Evolutionary conservation across 2,113 vertebrate species (phyloP).

Genomic region (Albula glossodonta): DNA sequence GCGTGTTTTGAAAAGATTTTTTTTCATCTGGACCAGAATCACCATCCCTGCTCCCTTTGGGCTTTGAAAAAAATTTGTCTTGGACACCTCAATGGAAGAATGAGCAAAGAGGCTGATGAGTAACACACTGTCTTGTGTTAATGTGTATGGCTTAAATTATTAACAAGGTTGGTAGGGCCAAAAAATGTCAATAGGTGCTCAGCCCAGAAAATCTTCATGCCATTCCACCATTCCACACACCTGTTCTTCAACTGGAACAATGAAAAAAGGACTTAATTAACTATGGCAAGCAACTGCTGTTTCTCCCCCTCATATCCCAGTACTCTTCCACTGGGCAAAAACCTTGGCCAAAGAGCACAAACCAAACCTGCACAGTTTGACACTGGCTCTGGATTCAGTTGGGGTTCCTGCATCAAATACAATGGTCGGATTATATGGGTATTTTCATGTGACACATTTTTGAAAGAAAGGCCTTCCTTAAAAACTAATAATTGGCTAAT

Average conservation of each 20-base stretch:
- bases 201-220: neutral
- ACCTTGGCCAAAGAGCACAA: neutral
- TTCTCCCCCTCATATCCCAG: neutral
- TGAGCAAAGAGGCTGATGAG: neutral
- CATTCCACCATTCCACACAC: neutral
- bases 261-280: neutral
- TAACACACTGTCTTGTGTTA: neutral
- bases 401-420: slow-evolving; percentile 23
- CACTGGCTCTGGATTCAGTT: neutral
- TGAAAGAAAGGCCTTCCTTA: slow-evolving; percentile 15
- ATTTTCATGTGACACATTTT: slow-evolving; percentile 1
- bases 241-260: neutral
- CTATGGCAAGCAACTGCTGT: neutral
- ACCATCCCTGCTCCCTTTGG: slow-evolving; percentile 30
- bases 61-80: neutral
- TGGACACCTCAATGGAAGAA: neutral
- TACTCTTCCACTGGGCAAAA: neutral
- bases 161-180: neutral
- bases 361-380: neutral
- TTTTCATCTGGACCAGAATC: slow-evolving; percentile 50
- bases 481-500: slow-evolving; percentile 25
- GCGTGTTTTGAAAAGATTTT: slow-evolving; percentile 44
- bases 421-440: slow-evolving; percentile 10
- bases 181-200: neutral
- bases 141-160: neutral